Evolutionary conservation across 2,797 vertebrate genomes (phyloP).

Genomic region (Chrysocyon brachyurus): DNA sequence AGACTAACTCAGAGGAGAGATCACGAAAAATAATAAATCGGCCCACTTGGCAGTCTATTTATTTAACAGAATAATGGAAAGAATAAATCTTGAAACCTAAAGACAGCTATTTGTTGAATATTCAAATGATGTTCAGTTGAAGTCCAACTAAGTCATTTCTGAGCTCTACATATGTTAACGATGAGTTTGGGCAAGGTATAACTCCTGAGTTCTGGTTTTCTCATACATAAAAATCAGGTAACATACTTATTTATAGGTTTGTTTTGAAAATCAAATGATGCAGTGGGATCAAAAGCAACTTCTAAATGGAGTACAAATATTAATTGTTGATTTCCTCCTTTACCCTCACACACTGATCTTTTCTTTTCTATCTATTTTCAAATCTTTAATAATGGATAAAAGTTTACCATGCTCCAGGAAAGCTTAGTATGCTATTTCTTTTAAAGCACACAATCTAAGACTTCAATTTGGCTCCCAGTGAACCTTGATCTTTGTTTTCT

Average conservation of each 20-base stretch:
- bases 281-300: not conserved
- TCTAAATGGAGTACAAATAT: not conserved
- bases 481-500: not conserved
- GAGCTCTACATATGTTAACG: not conserved
- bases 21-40: not conserved
- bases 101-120: not conserved
- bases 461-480: not conserved
- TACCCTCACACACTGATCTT: not conserved
- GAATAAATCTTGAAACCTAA: not conserved
- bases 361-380: not conserved
- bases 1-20: not conserved
- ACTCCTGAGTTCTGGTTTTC: not conserved
- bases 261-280: not conserved
- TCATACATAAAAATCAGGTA: not conserved
- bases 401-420: not conserved
- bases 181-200: not conserved
- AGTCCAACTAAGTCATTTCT: not conserved
- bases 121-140: not conserved
- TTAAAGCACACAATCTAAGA: not conserved
- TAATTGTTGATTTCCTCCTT: not conserved
- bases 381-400: not conserved
- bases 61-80: not conserved
- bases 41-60: not conserved
- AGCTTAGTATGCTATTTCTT: not conserved
- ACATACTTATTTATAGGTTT: not conserved